Conservation (phyloP, 2,888 invertebrate species). For the Sesia apiformis region DNA sequence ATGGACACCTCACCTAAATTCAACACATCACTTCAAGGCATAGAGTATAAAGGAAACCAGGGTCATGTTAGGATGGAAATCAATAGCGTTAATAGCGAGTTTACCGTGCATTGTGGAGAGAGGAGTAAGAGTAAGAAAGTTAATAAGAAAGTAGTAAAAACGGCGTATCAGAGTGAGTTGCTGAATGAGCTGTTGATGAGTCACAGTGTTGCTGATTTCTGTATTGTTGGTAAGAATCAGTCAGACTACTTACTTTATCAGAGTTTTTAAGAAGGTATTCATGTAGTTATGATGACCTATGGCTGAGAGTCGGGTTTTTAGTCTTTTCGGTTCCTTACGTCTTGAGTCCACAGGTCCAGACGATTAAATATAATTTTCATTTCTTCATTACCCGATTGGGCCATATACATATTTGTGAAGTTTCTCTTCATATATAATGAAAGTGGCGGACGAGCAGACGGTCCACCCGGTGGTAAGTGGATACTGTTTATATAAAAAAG, state of each 20-base stretch:
- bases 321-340: no score
- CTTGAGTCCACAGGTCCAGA: no score
- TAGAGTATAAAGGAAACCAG: conserved; percentile 39
- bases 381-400: no score
- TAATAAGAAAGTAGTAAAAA: conserved; percentile 72
- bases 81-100: conserved; percentile 48
- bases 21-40: conserved; percentile 25
- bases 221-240: conserved; percentile 78
- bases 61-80: conserved; percentile 56
- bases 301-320: no score
- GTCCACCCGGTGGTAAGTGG: no score
- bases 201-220: conserved; percentile 87
- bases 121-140: conserved; percentile 26
- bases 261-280: no score
- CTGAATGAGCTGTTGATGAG: conserved; percentile 86
- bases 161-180: conserved; percentile 85
- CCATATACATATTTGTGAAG: no score
- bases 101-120: conserved; percentile 51
- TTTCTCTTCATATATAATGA: no score
- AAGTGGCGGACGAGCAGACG: no score
- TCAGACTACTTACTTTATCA: neutral
- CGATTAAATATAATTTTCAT: no score
- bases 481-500: no score
- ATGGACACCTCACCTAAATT: conserved; percentile 40
- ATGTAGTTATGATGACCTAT: no score